Conservation (phyloP, 1,140 invertebrate species). For the Acromyrmex heyeri region DNA sequence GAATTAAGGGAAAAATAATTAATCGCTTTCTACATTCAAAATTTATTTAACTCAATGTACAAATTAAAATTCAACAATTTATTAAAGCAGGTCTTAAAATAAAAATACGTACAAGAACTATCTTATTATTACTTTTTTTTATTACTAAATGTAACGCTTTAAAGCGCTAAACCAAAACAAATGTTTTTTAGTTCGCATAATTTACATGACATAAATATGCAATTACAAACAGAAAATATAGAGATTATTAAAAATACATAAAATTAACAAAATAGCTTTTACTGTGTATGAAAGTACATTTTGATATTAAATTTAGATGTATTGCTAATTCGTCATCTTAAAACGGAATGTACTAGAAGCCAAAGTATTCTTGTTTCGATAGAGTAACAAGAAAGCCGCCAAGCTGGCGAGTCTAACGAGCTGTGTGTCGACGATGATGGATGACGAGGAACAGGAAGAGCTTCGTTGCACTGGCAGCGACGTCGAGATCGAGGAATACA, state of each 20-base stretch:
- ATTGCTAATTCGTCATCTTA: background rate
- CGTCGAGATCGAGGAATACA: conserved; percentile 84
- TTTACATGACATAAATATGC: background rate
- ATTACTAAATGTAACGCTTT: background rate
- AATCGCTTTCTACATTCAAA: background rate
- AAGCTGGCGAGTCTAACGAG: conserved; percentile 77
- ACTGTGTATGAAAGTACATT: background rate
- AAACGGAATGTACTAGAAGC: background rate
- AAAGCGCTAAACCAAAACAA: background rate
- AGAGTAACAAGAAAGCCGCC: conserved; percentile 35
- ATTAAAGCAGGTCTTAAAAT: background rate
- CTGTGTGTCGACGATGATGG: conserved; percentile 80
- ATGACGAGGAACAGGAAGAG: conserved; percentile 85
- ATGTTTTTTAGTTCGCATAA: background rate
- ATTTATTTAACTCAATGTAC: background rate
- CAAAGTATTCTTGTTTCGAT: conserved; percentile 3
- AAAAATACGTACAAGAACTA: background rate
- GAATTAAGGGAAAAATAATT: conserved; percentile 12
- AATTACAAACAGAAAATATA: background rate
- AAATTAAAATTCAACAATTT: background rate
- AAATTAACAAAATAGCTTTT: background rate
- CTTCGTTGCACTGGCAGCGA: conserved; percentile 83
- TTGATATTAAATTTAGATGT: background rate
- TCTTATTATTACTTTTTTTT: background rate
- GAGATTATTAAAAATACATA: background rate